phyloP scores from a whole-genome alignment of 2,113 vertebrate genomes.

The Grammomys dolichurus region DNA sequence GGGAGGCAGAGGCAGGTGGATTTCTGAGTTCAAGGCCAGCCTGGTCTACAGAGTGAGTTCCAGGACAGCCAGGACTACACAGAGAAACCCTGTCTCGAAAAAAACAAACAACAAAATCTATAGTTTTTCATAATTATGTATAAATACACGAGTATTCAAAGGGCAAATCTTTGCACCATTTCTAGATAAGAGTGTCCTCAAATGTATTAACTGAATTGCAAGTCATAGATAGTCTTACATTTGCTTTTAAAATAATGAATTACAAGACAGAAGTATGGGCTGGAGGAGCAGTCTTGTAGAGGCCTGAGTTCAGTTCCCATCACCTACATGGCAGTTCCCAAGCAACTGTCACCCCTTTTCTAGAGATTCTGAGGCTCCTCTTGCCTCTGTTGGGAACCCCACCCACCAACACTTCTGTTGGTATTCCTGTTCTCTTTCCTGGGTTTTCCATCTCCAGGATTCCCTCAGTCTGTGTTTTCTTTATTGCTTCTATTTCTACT shows the following conservation, averaged over 20 bases:
- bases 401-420: too few relatives aligned
- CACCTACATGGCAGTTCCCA: background rate
- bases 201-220: slow-evolving; percentile 60
- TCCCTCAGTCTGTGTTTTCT: too few relatives aligned
- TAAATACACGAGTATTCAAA: slow-evolving; percentile 59
- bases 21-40: too few relatives aligned
- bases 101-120: background rate
- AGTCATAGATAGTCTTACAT: background rate
- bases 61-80: too few relatives aligned
- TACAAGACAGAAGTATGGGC: slow-evolving; percentile 39
- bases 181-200: background rate
- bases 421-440: too few relatives aligned
- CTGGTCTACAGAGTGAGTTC: too few relatives aligned
- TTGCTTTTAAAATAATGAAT: slow-evolving; percentile 58
- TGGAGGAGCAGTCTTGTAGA: background rate
- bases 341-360: background rate
- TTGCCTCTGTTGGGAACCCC: background rate
- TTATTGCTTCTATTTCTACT: too few relatives aligned
- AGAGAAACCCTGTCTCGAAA: too few relatives aligned
- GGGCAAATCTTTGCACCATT: slow-evolving; percentile 56
- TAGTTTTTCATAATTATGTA: slow-evolving; percentile 13
- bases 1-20: too few relatives aligned
- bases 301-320: background rate
- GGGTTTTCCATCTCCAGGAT: too few relatives aligned
- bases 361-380: background rate